phyloP scores from a whole-genome alignment of 2,888 invertebrate genomes.

The Drosophila fulvimacula region DNA sequence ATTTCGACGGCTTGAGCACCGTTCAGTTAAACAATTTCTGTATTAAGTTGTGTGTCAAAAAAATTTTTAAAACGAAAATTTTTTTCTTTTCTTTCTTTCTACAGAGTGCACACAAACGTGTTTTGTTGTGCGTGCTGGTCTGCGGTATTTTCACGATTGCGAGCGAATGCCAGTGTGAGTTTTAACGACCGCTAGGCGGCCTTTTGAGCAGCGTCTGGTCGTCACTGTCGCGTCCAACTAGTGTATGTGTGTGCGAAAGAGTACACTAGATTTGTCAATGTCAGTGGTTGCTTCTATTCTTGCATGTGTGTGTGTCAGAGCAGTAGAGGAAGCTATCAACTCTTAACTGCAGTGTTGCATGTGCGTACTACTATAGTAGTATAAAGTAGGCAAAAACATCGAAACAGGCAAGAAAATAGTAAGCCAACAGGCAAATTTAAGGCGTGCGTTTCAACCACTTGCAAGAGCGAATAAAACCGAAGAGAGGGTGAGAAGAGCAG shows the following conservation, averaged over 20 bases:
- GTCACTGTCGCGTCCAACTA: conserved; percentile 37
- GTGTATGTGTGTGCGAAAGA: conserved; percentile 54
- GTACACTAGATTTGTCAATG: conserved; percentile 66
- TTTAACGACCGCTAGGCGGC: conserved; percentile 67
- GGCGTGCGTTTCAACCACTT: conserved; percentile 62
- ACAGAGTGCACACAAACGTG: conserved; percentile 66
- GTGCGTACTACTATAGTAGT: conserved; percentile 53
- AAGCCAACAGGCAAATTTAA: conserved; percentile 50
- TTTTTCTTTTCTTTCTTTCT: conserved; percentile 47
- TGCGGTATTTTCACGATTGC: conserved; percentile 68
- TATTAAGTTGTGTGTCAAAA: conserved; percentile 48
- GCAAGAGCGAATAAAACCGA: conserved; percentile 31
- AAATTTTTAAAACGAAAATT: conserved; percentile 57
- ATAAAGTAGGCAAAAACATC: conserved; percentile 26
- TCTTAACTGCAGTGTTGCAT: conserved; percentile 70
- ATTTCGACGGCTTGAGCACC: conserved; percentile 75
- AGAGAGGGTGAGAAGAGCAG: conserved; percentile 12
- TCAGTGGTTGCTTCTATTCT: conserved; percentile 60
- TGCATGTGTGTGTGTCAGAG: conserved; percentile 34
- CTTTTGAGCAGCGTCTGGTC: conserved; percentile 63
- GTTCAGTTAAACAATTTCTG: conserved; percentile 69
- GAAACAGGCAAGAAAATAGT: conserved; percentile 29
- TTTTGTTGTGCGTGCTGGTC: conserved; percentile 67
- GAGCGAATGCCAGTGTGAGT: conserved; percentile 55
- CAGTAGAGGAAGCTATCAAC: conserved; percentile 48